A percentile compares a stretch with the other conserved stretches of the same genome.
Evolutionary conservation across 2,888 invertebrate species (phyloP).

Genomic region (Acleris cristana): DNA sequence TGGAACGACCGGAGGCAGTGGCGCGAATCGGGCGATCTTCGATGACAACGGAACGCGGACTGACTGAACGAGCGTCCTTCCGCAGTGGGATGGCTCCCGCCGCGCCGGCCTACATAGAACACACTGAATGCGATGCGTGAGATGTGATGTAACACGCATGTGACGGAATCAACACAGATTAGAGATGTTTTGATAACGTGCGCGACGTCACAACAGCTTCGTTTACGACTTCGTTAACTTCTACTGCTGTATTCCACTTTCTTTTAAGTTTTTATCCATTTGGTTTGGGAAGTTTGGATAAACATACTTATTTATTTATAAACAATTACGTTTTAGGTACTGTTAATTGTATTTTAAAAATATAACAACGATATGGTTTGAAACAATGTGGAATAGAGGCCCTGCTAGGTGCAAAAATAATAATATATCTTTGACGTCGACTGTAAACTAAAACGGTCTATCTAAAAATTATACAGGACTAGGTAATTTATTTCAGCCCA

Average conservation of each 20-base stretch:
- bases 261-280: too few relatives aligned
- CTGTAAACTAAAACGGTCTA: too few relatives aligned
- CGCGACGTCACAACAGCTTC: constrained; percentile 54
- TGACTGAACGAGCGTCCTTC: constrained; percentile 64
- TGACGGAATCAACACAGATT: constrained; percentile 67
- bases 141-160: constrained; percentile 76
- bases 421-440: too few relatives aligned
- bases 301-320: too few relatives aligned
- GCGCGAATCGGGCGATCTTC: constrained; percentile 68
- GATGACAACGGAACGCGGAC: constrained; percentile 71
- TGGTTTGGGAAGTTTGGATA: too few relatives aligned
- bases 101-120: constrained; percentile 74
- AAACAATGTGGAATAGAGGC: too few relatives aligned
- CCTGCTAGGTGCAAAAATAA: too few relatives aligned
- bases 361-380: too few relatives aligned
- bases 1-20: constrained; percentile 55
- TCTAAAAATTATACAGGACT: too few relatives aligned
- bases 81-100: constrained; percentile 79
- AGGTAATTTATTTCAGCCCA: too few relatives aligned
- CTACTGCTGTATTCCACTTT: background rate
- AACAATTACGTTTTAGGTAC: too few relatives aligned
- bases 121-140: constrained; percentile 56
- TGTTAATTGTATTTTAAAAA: too few relatives aligned
- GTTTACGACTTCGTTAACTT: constrained; percentile 20
- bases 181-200: constrained; percentile 55